These are phyloP conservation scores for Sycobia sp. DNA, from an alignment of 1,140 invertebrate species.

Conservation along the genomic window DNA sequence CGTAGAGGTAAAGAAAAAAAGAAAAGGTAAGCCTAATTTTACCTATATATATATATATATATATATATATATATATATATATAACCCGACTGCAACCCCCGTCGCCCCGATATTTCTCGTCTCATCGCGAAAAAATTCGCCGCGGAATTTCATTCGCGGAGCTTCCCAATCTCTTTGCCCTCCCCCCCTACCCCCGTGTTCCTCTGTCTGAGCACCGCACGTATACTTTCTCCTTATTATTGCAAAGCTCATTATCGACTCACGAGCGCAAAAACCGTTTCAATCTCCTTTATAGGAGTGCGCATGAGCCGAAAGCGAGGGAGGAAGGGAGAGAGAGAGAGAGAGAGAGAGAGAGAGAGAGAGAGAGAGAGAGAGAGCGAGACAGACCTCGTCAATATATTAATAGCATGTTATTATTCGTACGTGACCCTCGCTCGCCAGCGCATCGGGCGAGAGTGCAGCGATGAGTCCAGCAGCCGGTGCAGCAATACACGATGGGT, in stretches of 20 bases:
- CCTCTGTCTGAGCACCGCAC: too few relatives aligned
- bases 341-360: neutral
- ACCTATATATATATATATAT: too few relatives aligned
- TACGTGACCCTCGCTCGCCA: conserved; percentile 38
- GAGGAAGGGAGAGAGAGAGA: neutral
- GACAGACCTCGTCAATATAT: conserved; percentile 42
- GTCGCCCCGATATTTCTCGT: too few relatives aligned
- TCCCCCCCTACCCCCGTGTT: too few relatives aligned
- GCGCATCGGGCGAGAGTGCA: neutral
- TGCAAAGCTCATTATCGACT: conserved; percentile 7
- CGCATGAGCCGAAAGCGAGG: neutral
- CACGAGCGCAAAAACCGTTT: conserved; percentile 17
- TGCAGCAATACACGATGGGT: conserved; percentile 19
- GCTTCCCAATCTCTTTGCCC: too few relatives aligned
- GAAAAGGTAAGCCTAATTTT: too few relatives aligned
- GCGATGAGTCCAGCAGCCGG: conserved; percentile 34
- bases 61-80: too few relatives aligned
- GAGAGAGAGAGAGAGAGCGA: neutral
- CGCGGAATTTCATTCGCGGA: too few relatives aligned
- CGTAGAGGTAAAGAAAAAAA: too few relatives aligned
- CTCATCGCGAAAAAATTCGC: too few relatives aligned
- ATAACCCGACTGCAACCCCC: too few relatives aligned
- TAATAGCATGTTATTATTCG: conserved; percentile 51
- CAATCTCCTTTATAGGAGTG: conserved; percentile 14
- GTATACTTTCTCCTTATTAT: conserved; percentile 11